These are phyloP conservation scores for Spea bombifrons DNA, from an alignment of 2,113 vertebrate genomes.

Conservation along the genomic window DNA sequence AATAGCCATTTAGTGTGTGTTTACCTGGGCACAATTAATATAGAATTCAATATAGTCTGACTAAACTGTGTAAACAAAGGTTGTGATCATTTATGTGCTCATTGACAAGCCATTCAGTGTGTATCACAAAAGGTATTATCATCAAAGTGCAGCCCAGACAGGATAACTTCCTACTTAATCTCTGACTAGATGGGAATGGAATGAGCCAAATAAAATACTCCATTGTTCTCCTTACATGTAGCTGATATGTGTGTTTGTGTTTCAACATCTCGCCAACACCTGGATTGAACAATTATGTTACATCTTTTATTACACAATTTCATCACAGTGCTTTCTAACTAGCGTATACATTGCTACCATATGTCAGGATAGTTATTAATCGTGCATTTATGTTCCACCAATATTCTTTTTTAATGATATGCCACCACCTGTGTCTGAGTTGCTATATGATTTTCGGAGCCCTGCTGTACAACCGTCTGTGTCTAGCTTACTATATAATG, in stretches of 20 bases:
- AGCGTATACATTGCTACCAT: neutral
- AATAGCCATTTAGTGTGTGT: conserved; percentile 46
- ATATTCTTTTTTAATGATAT: too few relatives aligned
- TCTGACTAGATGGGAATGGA: neutral
- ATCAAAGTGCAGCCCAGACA: neutral
- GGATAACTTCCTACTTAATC: neutral
- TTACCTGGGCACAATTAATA: conserved; percentile 32
- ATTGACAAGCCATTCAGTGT: conserved; percentile 7
- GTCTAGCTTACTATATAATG: too few relatives aligned
- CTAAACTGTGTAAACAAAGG: conserved; percentile 36
- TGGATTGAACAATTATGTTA: conserved; percentile 21
- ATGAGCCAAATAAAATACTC: conserved; percentile 21
- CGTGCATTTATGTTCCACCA: too few relatives aligned
- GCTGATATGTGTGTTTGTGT: conserved; percentile 1
- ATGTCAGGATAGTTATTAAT: too few relatives aligned
- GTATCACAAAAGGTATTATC: conserved; percentile 46
- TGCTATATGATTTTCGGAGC: too few relatives aligned
- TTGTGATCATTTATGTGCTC: conserved; percentile 36
- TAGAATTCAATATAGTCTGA: conserved; percentile 38
- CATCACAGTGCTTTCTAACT: neutral
- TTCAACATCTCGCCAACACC: neutral
- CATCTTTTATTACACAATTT: neutral
- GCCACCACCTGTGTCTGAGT: too few relatives aligned
- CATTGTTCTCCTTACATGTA: conserved; percentile 20
- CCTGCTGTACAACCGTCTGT: too few relatives aligned